These are phyloP conservation scores for Andrena bicolor DNA, from an alignment of 2,888 invertebrate genomes.

Conservation along the genomic window DNA sequence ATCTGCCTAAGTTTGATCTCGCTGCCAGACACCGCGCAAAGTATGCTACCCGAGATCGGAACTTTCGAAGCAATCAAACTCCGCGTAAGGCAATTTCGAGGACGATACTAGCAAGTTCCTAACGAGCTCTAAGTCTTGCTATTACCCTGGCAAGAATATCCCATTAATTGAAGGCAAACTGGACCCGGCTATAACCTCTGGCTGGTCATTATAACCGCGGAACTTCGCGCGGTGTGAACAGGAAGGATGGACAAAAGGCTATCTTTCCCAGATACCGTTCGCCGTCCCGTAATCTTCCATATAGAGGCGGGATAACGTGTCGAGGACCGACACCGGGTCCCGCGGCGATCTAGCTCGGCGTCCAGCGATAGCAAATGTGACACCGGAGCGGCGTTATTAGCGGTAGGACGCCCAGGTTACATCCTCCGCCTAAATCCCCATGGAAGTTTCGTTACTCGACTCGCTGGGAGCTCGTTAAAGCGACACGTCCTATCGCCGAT, in stretches of 20 bases:
- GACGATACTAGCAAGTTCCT: slow-evolving; percentile 35
- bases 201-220: background rate
- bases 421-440: slow-evolving; percentile 69
- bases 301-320: background rate
- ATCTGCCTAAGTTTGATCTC: background rate
- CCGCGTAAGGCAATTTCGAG: slow-evolving; percentile 19
- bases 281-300: slow-evolving; percentile 11
- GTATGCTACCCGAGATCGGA: slow-evolving; percentile 2
- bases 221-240: background rate
- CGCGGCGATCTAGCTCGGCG: slow-evolving; percentile 42
- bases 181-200: background rate
- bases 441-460: slow-evolving; percentile 72
- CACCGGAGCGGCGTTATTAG: slow-evolving; percentile 65
- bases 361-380: slow-evolving; percentile 62
- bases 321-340: slow-evolving; percentile 37
- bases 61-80: slow-evolving; percentile 51
- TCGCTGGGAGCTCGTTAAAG: slow-evolving; percentile 73
- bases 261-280: background rate
- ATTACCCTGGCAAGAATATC: slow-evolving; percentile 41
- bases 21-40: background rate
- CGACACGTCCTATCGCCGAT: slow-evolving; percentile 53
- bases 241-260: background rate
- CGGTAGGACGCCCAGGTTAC: slow-evolving; percentile 53
- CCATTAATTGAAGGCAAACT: slow-evolving; percentile 21
- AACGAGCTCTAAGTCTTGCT: slow-evolving; percentile 44